Base-by-base conservation (phyloP, 2,113 vertebrate species). In the Crocuta crocuta region DNA sequence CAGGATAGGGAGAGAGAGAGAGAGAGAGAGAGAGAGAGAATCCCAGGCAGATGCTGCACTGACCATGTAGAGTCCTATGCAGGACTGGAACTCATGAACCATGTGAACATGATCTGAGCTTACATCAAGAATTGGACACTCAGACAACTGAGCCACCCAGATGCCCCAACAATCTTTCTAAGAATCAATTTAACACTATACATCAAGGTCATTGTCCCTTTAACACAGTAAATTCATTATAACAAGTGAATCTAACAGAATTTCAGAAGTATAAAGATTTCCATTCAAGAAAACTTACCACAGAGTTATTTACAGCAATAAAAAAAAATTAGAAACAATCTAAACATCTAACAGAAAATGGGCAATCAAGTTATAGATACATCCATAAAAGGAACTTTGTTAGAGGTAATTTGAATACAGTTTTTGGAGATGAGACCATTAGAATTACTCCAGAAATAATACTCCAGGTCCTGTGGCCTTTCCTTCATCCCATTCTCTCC, bases 401-500 rank as follows among this genome's bases (percentile, higher is more conserved):
- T 63, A 71, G 7, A 55, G 70, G 7, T 5, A 19, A 78, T 58
- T 61, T 31, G 68, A 79, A 66, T 33, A 2, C 81, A 79, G 33
- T 0, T 65, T 83, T 53, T n/a, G 7, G 58, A 83, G 28, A 70
- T 17, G 3, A 7, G 48, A 35, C 0, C 5, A 58, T 24, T 28
- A 90, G 26, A 95, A 58, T 50, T 91, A 35, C 45, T 63, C 13
- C 53, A 78, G 10, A 88, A 23, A 19, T 63, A 89, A 80, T 39
- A 39, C 39, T 39, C 39, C 7, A 80, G 90, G 1, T 13, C 23
- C 23, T 39, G 5, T 15, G 43, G 65, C 28, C 8, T 17, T 28
- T 16, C 1, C 4, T 45, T 19, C 7, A 10, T 7, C 8, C 1
- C 8, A 13, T 16, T 61, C 19, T 39, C 24, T 5, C 0, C 24